phyloP scores from a whole-genome alignment of 1,140 invertebrate genomes.

The Planococcus citri region DNA sequence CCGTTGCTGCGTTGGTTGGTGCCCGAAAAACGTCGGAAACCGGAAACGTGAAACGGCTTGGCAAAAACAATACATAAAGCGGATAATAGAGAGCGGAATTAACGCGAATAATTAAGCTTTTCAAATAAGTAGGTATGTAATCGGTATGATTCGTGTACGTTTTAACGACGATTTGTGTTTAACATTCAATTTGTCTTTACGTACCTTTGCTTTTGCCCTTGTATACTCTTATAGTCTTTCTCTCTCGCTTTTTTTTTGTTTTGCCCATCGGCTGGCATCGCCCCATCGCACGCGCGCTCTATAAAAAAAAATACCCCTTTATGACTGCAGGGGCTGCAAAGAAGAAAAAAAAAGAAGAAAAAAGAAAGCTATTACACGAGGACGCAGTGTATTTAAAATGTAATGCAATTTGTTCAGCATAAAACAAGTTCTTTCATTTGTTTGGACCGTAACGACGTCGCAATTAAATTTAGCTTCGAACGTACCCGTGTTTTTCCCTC shows the following conservation, averaged over 20 bases:
- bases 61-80: not conserved
- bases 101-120: not conserved
- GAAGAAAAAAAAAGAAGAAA: too few relatives aligned
- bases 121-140: not conserved
- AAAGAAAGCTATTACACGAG: not conserved
- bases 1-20: too few relatives aligned
- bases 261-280: too few relatives aligned
- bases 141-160: not conserved
- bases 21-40: not conserved
- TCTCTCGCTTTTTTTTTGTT: too few relatives aligned
- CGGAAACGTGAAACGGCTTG: not conserved
- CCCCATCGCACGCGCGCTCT: too few relatives aligned
- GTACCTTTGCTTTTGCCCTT: too few relatives aligned
- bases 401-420: not conserved
- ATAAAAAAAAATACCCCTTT: too few relatives aligned
- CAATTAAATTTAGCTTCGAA: too few relatives aligned
- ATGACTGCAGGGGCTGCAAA: too few relatives aligned
- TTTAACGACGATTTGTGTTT: not conserved
- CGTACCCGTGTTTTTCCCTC: too few relatives aligned
- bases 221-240: too few relatives aligned
- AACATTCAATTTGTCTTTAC: not conserved
- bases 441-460: too few relatives aligned
- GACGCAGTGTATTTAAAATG: slow-evolving; percentile 5
- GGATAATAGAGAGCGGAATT: not conserved
- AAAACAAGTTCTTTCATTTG: not conserved